Evolutionary conservation across 1,140 invertebrate genomes (phyloP).

Genomic region (Ceratosolen solmsi): DNA sequence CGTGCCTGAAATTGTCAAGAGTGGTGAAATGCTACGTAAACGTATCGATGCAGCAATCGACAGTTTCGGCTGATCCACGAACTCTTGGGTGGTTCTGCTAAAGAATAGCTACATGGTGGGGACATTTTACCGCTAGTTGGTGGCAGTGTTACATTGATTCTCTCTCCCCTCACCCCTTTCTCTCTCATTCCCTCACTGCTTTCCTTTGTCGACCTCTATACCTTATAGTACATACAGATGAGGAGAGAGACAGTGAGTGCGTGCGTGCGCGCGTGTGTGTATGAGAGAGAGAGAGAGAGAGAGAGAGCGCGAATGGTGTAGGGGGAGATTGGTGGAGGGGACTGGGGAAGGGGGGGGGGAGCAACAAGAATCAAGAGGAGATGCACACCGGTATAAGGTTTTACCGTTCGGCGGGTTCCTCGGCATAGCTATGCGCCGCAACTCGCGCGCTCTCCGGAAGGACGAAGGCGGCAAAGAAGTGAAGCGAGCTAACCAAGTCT

Average conservation of each 20-base stretch:
- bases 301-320: not conserved
- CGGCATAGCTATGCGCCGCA: constrained; percentile 51
- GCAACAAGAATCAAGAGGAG: constrained; percentile 54
- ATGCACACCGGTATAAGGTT: constrained; percentile 65
- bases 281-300: constrained; percentile 6
- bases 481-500: constrained; percentile 38
- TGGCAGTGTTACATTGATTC: constrained; percentile 64
- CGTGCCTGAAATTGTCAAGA: not conserved
- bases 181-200: constrained; percentile 23
- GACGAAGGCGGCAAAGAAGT: constrained; percentile 33
- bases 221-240: not conserved
- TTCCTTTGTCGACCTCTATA: constrained; percentile 36
- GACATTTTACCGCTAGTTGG: constrained; percentile 63
- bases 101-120: constrained; percentile 52
- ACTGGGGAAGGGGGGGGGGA: not conserved
- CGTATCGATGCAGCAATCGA: not conserved
- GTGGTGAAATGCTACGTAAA: not conserved
- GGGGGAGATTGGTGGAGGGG: not conserved
- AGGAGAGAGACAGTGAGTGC: not conserved
- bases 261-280: not conserved
- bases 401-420: constrained; percentile 61
- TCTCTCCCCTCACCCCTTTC: constrained; percentile 41
- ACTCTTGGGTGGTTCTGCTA: not conserved
- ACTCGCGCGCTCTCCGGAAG: constrained; percentile 41
- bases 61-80: constrained; percentile 5